Evolutionary conservation across 2,113 vertebrate genomes (phyloP).

Genomic region (Syngnathus typhle): DNA sequence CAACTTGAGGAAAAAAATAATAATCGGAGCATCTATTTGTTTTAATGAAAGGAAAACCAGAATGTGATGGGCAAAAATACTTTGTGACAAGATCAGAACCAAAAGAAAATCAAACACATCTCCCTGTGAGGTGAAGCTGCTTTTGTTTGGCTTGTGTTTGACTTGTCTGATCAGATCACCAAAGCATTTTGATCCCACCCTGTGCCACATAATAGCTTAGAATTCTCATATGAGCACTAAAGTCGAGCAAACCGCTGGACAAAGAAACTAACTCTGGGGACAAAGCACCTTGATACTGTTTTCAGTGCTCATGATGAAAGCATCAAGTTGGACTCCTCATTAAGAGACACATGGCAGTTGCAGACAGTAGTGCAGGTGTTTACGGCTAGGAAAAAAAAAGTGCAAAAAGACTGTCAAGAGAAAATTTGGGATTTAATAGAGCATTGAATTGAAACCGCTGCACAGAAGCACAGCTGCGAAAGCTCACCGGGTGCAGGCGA

Average conservation of each 20-base stretch:
- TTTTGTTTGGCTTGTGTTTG: neutral
- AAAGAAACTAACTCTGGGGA: neutral
- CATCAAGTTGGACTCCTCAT: neutral
- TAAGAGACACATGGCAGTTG: neutral
- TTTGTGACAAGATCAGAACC: slow-evolving; percentile 1
- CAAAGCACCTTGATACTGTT: neutral
- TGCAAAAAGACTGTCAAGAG: no score
- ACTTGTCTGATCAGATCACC: neutral
- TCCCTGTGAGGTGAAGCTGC: neutral
- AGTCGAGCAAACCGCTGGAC: neutral
- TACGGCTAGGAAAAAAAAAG: no score
- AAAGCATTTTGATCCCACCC: neutral
- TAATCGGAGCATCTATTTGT: neutral
- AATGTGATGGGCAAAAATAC: neutral
- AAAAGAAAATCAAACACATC: neutral
- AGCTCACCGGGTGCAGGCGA: no score
- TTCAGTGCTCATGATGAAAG: neutral
- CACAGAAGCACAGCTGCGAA: no score
- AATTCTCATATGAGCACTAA: neutral
- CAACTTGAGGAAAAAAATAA: neutral
- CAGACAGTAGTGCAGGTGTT: no score
- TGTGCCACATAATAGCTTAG: neutral
- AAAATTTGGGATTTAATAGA: no score
- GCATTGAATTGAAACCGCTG: no score
- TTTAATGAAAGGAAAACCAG: neutral